These are phyloP conservation scores for Caenorhabditis macrosperma DNA, from an alignment of 2,888 invertebrate species.

Conservation along the genomic window DNA sequence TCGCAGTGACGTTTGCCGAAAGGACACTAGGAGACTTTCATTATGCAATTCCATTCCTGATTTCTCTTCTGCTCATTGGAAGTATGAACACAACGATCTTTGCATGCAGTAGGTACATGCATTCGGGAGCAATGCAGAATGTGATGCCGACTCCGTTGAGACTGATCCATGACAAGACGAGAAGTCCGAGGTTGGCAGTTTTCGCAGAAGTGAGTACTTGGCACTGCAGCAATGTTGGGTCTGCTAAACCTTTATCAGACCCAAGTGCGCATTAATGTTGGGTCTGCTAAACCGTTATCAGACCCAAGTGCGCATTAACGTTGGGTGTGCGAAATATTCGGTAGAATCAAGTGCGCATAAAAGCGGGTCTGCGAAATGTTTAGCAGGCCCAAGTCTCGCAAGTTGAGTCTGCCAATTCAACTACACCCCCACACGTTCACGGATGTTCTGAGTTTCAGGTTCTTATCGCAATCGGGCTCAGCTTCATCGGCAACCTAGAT, in stretches of 20 bases:
- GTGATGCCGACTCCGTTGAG: conserved; percentile 67
- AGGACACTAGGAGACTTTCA: conserved; percentile 71
- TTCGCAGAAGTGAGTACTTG: conserved; percentile 64
- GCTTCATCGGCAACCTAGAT: conserved; percentile 75
- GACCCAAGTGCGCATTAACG: not conserved
- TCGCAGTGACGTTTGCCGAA: conserved; percentile 84
- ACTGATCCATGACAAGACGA: conserved; percentile 62
- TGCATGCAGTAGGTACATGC: conserved; percentile 68
- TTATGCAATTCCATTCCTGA: conserved; percentile 74
- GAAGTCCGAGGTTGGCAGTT: conserved; percentile 72
- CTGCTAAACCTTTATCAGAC: not conserved
- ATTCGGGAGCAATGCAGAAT: conserved; percentile 45
- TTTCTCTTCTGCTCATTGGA: conserved; percentile 73
- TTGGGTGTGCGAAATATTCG: not conserved
- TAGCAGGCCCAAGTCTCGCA: too few relatives aligned
- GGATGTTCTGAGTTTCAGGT: conserved; percentile 57
- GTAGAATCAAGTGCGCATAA: not conserved
- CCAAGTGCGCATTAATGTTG: too few relatives aligned
- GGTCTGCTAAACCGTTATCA: not conserved
- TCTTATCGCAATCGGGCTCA: conserved; percentile 67
- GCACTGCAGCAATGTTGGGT: not conserved
- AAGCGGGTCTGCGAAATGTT: too few relatives aligned
- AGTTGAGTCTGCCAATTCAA: too few relatives aligned
- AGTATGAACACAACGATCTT: conserved; percentile 76
- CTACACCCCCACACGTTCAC: too few relatives aligned